These are phyloP conservation scores for Thamnophis sirtalis DNA, from an alignment of 2,113 vertebrate genomes.

Conservation along the genomic window DNA sequence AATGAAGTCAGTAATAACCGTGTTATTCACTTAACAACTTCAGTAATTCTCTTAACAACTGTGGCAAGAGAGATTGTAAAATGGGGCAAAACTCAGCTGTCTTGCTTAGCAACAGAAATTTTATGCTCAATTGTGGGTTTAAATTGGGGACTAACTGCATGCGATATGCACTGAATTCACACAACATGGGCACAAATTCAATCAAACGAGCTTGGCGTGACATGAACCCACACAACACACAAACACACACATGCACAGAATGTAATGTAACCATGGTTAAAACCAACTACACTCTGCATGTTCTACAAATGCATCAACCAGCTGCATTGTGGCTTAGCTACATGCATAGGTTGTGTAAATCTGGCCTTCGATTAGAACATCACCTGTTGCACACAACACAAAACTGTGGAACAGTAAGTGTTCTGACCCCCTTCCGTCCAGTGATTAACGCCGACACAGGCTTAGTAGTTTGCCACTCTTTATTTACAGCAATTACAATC, in stretches of 20 bases:
- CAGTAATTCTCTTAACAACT: background rate
- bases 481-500: no score
- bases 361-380: background rate
- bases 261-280: background rate
- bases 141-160: background rate
- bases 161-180: background rate
- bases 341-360: background rate
- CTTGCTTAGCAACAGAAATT: background rate
- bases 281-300: background rate
- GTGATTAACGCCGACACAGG: no score
- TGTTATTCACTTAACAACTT: background rate
- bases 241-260: background rate
- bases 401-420: background rate
- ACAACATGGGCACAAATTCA: background rate
- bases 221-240: background rate
- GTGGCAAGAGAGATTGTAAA: background rate
- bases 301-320: background rate
- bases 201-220: background rate
- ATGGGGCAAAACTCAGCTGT: background rate
- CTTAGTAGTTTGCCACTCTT: no score
- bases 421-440: no score
- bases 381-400: background rate
- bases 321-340: background rate
- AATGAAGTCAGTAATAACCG: background rate
- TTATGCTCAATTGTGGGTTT: background rate